Evolutionary conservation across 2,113 vertebrate species (phyloP), one percentile per base, ranked within the genome.

Genomic region (Oryzias javanicus): DNA sequence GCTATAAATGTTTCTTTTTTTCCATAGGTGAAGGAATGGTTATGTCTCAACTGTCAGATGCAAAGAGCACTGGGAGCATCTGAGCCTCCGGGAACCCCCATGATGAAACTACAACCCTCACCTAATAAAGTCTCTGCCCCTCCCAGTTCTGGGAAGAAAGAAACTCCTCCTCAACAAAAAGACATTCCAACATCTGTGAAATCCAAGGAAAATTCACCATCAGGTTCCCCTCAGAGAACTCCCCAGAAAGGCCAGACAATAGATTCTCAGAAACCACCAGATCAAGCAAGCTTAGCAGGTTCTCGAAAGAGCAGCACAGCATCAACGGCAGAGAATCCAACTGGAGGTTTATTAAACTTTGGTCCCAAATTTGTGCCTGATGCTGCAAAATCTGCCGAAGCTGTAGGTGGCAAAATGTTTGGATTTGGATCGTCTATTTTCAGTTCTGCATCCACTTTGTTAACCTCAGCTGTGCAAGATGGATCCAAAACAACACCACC

Each of bases 11-110:
- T 66, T 2, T 57, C 70, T 81, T 16, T 12, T 80, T 18, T 42
- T 2, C 19, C 59, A 20, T 78, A 98, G 96, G 84, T 93, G 42
- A 94, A 92, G 16, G 94, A 98, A 75, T 98, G 96, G 96, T 91
- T 98, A 54, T 98, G 96, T 88, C 94, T 98, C 64, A 98, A 94
- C 83, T 98, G 96, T 82, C 96, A 98, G 86, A 94, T 96, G 93
- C 92, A 94, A 49, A 92, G 94, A 92, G 93, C 95, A 0, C 76
- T 96, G 22, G 91, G 92, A 55, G 80, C 72, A 74, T 91, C 92
- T 48, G 92, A 95, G 44, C 81, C 92, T 70, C 86, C 87, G 64
- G 84, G 87, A 65, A 72, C 73, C 68, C 89, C 70, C 3, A 76
- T 81, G 53, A 80, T 89, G 5, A 91, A 91, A 60, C 81, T 84